phyloP scores from a whole-genome alignment of 2,113 vertebrate genomes.

The Anoura caudifer region DNA sequence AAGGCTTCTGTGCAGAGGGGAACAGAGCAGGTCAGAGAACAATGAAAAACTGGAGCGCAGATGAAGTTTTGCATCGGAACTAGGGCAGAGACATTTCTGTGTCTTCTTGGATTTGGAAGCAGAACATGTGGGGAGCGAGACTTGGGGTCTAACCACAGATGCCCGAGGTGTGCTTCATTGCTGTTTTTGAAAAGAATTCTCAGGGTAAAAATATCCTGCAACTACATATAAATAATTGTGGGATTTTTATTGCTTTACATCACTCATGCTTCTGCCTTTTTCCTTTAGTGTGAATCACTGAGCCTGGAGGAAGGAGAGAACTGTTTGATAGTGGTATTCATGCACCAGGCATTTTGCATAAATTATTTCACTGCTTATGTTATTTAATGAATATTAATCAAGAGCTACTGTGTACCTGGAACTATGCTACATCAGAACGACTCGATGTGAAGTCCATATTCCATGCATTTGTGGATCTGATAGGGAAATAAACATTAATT shows the following conservation, averaged over 20 bases:
- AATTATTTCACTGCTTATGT: background rate
- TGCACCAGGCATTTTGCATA: background rate
- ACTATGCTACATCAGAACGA: background rate
- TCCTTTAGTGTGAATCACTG: background rate
- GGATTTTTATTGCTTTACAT: background rate
- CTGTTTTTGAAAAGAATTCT: background rate
- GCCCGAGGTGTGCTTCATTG: background rate
- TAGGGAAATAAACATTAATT: background rate
- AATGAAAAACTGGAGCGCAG: background rate
- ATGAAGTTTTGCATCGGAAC: background rate
- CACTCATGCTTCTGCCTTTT: background rate
- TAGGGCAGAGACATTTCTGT: background rate
- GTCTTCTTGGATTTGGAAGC: background rate
- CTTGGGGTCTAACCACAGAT: background rate
- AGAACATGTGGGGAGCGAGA: background rate
- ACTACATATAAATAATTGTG: background rate
- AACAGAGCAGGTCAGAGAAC: background rate
- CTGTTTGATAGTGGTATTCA: background rate
- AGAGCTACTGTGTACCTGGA: background rate
- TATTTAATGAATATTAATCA: background rate
- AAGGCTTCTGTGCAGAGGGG: background rate
- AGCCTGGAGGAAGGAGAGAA: background rate
- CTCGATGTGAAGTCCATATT: background rate
- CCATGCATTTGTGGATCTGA: background rate
- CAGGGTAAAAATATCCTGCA: background rate